A percentile compares a stretch with the other conserved stretches of the same genome.
Conservation (phyloP, 92 coral and sea anemone genomes). For the Plumapathes pennacea region DNA sequence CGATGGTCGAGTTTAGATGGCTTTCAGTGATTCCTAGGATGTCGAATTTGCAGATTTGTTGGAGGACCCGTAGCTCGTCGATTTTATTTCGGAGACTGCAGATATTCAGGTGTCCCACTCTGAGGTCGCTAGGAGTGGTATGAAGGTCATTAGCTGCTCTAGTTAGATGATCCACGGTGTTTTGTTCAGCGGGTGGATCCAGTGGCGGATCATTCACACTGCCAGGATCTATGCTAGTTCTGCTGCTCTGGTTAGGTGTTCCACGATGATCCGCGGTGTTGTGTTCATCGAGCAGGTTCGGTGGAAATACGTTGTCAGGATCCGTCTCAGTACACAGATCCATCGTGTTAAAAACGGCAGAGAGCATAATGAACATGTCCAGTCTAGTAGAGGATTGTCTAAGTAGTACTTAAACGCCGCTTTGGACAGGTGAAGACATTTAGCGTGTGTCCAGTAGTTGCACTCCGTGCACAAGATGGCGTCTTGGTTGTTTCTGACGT, state of each 20-base stretch:
- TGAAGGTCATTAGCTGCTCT: too few relatives aligned
- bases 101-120: slow-evolving; percentile 18
- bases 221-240: too few relatives aligned
- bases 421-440: slow-evolving; percentile 2
- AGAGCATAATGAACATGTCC: slow-evolving; percentile 12
- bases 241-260: too few relatives aligned
- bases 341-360: too few relatives aligned
- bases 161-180: too few relatives aligned
- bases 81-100: slow-evolving; percentile 25
- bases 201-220: too few relatives aligned
- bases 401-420: slow-evolving; percentile 7
- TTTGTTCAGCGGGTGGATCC: too few relatives aligned
- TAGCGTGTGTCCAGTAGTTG: slow-evolving; percentile 21
- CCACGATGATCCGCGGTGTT: too few relatives aligned
- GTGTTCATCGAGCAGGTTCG: too few relatives aligned
- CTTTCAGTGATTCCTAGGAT: slow-evolving; percentile 16
- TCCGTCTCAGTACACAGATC: too few relatives aligned
- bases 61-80: slow-evolving; percentile 16
- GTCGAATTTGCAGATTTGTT: slow-evolving; percentile 2
- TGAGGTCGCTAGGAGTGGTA: slow-evolving; percentile 6
- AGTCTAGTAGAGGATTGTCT: slow-evolving; percentile 1
- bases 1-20: not conserved
- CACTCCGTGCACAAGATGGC: slow-evolving; percentile 32
- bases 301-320: too few relatives aligned
- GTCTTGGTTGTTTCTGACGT: slow-evolving; percentile 29